A percentile compares a stretch with the other conserved stretches of the same genome.
Conservation (phyloP, 2,888 invertebrate genomes). For the Pedicia rivosa region DNA sequence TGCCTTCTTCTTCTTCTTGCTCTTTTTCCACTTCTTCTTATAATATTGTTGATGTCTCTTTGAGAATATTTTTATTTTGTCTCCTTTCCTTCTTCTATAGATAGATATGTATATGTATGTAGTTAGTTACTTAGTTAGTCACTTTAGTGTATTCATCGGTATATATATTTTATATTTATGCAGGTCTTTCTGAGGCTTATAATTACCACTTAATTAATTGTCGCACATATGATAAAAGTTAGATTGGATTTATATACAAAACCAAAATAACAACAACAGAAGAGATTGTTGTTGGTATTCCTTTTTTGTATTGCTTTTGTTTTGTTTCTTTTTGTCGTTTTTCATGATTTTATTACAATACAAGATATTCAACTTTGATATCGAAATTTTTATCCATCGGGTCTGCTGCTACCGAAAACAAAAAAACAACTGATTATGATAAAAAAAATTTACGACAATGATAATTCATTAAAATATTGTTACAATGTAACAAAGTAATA, state of each 20-base stretch:
- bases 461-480: too few species aligned
- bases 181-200: background rate
- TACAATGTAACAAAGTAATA: too few species aligned
- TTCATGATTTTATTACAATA: too few species aligned
- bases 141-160: background rate
- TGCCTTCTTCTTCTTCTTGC: background rate
- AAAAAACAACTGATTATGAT: too few species aligned
- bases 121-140: background rate
- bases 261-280: background rate
- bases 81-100: background rate
- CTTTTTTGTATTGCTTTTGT: too few species aligned
- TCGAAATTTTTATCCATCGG: too few species aligned
- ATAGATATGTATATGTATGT: background rate
- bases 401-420: too few species aligned
- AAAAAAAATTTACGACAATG: too few species aligned
- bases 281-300: too few species aligned
- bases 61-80: background rate
- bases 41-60: background rate
- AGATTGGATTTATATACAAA: background rate
- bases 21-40: background rate
- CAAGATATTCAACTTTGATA: too few species aligned
- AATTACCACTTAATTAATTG: background rate
- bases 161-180: background rate
- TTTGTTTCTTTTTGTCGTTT: too few species aligned
- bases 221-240: background rate